Conservation (phyloP, 2,888 invertebrate species). For the Dichetophora obliterata region DNA sequence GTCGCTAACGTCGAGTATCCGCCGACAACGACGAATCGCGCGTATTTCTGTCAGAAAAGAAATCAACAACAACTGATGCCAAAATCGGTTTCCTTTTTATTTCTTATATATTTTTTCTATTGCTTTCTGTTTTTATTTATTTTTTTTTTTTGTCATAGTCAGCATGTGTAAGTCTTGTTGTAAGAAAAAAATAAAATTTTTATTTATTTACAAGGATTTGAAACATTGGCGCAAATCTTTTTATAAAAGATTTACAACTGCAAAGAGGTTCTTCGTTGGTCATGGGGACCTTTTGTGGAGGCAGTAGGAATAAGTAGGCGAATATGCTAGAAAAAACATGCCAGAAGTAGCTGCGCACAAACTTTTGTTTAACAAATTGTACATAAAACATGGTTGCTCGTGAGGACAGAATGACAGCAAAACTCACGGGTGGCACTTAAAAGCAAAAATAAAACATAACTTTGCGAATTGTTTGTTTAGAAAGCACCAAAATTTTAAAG, state of each 20-base stretch:
- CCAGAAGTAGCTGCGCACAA: background rate
- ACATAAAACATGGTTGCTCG: background rate
- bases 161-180: background rate
- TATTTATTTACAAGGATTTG: conserved; percentile 18
- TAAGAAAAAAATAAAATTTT: background rate
- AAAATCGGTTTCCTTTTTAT: conserved; percentile 26
- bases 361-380: background rate
- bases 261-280: conserved; percentile 7
- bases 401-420: background rate
- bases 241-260: conserved; percentile 48
- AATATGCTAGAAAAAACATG: background rate
- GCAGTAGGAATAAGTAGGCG: background rate
- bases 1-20: conserved; percentile 18
- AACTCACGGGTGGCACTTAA: background rate
- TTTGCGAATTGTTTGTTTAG: no score
- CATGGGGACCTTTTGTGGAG: background rate
- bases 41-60: conserved; percentile 9
- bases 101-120: background rate
- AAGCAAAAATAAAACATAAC: background rate
- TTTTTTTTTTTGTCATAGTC: background rate
- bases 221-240: conserved; percentile 47
- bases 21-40: background rate
- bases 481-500: no score
- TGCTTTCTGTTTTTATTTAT: background rate
- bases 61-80: conserved; percentile 41